These are phyloP conservation scores for Spheniscus mendiculus DNA, from an alignment of 2,113 vertebrate species.

Conservation along the genomic window DNA sequence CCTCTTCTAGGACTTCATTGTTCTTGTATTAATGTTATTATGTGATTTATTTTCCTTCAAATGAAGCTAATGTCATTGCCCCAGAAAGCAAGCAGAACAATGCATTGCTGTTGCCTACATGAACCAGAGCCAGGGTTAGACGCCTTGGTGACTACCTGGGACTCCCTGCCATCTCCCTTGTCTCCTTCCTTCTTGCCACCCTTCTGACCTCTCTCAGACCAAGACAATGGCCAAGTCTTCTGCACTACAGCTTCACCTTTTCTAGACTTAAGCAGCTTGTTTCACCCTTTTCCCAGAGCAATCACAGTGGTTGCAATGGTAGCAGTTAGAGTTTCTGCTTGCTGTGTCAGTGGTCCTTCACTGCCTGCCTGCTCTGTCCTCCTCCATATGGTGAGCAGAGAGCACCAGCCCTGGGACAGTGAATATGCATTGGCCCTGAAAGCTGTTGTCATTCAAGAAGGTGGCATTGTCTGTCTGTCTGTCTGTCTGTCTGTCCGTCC, in stretches of 20 bases:
- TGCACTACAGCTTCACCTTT: background rate
- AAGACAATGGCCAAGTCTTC: background rate
- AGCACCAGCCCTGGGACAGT: no score
- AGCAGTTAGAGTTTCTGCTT: background rate
- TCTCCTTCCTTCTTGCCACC: background rate
- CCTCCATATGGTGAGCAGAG: background rate
- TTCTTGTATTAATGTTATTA: background rate
- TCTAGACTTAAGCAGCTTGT: background rate
- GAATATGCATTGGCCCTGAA: background rate
- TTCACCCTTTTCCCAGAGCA: background rate
- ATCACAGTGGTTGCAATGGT: background rate
- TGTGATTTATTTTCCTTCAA: background rate
- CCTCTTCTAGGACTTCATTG: background rate
- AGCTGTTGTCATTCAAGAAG: background rate
- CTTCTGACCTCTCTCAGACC: background rate
- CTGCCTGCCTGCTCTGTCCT: background rate
- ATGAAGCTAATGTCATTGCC: background rate
- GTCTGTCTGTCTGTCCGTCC: no score
- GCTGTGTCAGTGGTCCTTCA: background rate
- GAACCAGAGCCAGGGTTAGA: background rate
- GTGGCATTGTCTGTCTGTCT: no score
- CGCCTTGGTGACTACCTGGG: background rate
- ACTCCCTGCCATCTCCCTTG: background rate
- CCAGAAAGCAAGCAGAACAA: background rate
- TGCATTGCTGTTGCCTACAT: rapidly evolving